Conservation (phyloP, 2,888 invertebrate species). For the Agelastica alni region DNA sequence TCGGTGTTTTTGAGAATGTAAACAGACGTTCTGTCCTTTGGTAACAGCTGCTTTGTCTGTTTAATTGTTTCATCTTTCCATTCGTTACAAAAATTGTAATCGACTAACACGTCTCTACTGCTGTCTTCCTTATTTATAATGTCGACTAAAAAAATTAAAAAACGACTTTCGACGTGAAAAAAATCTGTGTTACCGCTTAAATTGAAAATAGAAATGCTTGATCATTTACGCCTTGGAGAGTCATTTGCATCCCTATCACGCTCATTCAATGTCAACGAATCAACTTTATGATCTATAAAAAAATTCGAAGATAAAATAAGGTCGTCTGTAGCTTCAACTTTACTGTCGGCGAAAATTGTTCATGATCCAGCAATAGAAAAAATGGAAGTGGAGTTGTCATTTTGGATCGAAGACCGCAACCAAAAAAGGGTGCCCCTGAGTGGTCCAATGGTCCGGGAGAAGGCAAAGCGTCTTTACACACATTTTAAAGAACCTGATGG, state of each 20-base stretch:
- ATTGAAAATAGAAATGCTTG: not conserved
- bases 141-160: not conserved
- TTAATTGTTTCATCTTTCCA: not conserved
- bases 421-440: no score
- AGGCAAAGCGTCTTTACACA: not conserved
- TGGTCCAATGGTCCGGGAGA: no score
- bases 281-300: not conserved
- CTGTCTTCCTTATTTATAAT: not conserved
- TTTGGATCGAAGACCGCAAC: no score
- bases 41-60: no score
- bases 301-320: not conserved
- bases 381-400: not conserved
- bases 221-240: not conserved
- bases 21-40: no score
- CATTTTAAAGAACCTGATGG: not conserved
- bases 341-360: no score
- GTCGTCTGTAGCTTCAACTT: not conserved
- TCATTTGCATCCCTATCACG: not conserved
- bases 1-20: no score
- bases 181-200: not conserved
- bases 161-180: not conserved
- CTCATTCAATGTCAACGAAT: not conserved
- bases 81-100: not conserved
- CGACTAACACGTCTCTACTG: not conserved
- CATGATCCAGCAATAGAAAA: not conserved